These are phyloP conservation scores for Pardalotus punctatus DNA, from an alignment of 2,113 vertebrate genomes.

Conservation along the genomic window DNA sequence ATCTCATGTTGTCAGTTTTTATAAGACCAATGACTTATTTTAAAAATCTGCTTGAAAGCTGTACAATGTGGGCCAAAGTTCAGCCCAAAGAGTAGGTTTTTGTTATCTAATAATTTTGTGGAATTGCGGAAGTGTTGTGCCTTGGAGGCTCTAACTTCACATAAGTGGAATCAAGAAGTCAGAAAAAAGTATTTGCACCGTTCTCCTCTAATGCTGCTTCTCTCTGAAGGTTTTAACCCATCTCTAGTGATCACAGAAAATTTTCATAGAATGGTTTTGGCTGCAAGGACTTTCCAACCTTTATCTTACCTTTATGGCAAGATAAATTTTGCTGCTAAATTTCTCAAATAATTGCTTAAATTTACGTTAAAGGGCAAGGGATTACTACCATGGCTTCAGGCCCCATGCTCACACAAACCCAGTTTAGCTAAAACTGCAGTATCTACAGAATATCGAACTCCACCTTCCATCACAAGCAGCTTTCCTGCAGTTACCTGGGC, in stretches of 20 bases:
- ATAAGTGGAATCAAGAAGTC: no score
- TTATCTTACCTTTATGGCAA: neutral
- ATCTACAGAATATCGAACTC: neutral
- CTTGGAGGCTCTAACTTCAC: no score
- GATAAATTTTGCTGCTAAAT: neutral
- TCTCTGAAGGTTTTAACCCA: neutral
- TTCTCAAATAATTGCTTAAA: neutral
- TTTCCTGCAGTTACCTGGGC: neutral
- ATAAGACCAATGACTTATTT: conserved; percentile 3
- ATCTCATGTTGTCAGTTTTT: conserved; percentile 32
- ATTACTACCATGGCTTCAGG: neutral
- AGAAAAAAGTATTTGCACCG: neutral
- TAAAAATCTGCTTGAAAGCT: conserved; percentile 13
- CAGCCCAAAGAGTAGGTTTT: neutral
- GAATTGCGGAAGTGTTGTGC: neutral
- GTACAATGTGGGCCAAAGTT: neutral
- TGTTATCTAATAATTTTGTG: neutral
- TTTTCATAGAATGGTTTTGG: neutral
- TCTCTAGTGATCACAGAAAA: neutral
- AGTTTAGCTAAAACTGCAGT: neutral
- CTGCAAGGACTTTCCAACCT: neutral
- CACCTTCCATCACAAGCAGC: neutral
- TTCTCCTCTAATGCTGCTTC: neutral
- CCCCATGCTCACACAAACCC: neutral
- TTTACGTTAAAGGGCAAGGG: neutral